Evolutionary conservation across 2,113 vertebrate species (phyloP).

Genomic region (Microtus oregoni): DNA sequence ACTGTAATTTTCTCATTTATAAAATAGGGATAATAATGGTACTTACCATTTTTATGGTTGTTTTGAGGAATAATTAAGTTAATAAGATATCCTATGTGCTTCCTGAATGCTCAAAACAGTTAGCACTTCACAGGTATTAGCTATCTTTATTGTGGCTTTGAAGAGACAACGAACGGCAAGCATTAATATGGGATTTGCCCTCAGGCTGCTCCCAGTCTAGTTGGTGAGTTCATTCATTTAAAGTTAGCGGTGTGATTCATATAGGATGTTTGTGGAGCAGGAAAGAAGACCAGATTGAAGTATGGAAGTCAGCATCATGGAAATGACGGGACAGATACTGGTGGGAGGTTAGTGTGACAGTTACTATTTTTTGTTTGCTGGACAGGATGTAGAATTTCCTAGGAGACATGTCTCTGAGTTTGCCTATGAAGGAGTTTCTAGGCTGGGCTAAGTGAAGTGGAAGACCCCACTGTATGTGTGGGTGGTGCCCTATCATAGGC

Average conservation of each 20-base stretch:
- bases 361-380: neutral
- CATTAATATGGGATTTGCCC: neutral
- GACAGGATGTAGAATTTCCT: neutral
- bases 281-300: neutral
- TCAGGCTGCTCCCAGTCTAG: neutral
- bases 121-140: neutral
- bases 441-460: neutral
- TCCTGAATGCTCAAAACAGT: neutral
- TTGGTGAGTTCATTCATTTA: neutral
- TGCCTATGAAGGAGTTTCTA: neutral
- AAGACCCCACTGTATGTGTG: neutral
- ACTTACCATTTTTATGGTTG: neutral
- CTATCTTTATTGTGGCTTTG: constrained; percentile 10
- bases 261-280: neutral
- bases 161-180: neutral
- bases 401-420: neutral
- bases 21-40: neutral
- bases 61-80: neutral
- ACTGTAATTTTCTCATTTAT: neutral
- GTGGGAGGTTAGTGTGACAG: neutral
- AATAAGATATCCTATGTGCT: constrained; percentile 16
- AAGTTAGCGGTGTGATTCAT: neutral
- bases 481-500: neutral
- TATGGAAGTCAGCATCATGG: neutral
- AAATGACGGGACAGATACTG: neutral